Evolutionary conservation across 1,140 invertebrate species (phyloP), one percentile per base, ranked within the genome.

Genomic region (Sycobia sp.): DNA sequence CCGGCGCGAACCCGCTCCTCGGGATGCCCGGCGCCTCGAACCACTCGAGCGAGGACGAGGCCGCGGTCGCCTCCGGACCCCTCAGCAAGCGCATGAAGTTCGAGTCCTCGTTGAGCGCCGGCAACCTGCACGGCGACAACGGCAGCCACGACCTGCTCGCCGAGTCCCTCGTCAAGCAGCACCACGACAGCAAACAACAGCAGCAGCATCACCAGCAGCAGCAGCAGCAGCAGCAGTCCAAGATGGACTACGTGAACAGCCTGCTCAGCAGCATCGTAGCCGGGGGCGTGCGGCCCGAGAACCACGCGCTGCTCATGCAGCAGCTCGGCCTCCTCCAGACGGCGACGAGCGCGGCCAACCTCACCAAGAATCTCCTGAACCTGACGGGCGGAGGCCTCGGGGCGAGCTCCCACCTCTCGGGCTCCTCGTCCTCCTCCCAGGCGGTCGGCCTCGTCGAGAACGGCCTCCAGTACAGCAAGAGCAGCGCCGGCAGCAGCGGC

Each of bases 361-460:
- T 73, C 0, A 61, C 68, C 8, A 69, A 74, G 23, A 71, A 70
- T 27, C 51, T 70, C 7, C 56, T 68, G 14, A 67, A 54, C 14
- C 61, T 72, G 34, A 58, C 29, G 25, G 50, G 11, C 56, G 32
- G 16, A 10, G 22, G 36, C 13, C 16, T 29, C 4, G 16, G 14
- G 2, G 25, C 60, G 2, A n/a, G n/a, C n/a, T n/a, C 47, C 11
- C 50, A 60, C 39, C n/a, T 46, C 29, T 32, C 29, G 50, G 38
- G 43, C 1, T 0, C 2, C 18, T 13, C 4, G 14, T 7, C 34
- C 14, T 29, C 23, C 3, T 1, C 49, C 0, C 38, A 54, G 25
- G 38, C 73, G 1, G 78, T 80, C 4, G 77, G 76, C 0, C 65
- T 79, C 0, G 77, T 81, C 0, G 77, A 79, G 49, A 81, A 79